Conservation (phyloP, 2,797 vertebrate species). For the Carcharodon carcharias region DNA sequence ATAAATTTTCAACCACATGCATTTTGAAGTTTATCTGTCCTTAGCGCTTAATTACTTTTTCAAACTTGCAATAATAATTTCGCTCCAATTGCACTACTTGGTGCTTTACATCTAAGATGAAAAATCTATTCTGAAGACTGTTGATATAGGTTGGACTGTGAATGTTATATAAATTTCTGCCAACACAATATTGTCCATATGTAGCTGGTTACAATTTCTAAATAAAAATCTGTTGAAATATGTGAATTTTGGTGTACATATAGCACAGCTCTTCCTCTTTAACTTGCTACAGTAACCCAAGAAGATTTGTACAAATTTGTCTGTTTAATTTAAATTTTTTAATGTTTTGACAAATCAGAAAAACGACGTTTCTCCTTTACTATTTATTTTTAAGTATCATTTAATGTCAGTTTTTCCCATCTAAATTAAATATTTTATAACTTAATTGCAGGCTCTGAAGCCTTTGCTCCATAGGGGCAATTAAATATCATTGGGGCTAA, state of each 20-base stretch:
- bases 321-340: conserved; percentile 7
- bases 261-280: not conserved
- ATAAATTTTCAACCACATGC: not conserved
- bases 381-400: conserved; percentile 20
- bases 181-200: conserved; percentile 18
- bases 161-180: conserved; percentile 24
- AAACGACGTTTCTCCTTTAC: not conserved
- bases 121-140: conserved; percentile 3
- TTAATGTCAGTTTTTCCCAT: not conserved
- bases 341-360: not conserved
- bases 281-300: not conserved
- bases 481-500: not conserved
- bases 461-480: not conserved
- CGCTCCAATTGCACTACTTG: not conserved
- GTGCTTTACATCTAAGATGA: not conserved
- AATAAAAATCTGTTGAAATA: conserved; percentile 14
- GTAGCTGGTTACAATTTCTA: conserved; percentile 30
- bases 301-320: conserved; percentile 13
- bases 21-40: not conserved
- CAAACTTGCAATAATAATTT: not conserved
- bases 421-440: not conserved
- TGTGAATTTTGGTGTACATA: conserved; percentile 28
- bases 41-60: not conserved
- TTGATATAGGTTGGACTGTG: conserved; percentile 4
- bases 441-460: not conserved